phyloP scores from a whole-genome alignment of 2,888 invertebrate genomes.

The Drosophila quasianomalipes region DNA sequence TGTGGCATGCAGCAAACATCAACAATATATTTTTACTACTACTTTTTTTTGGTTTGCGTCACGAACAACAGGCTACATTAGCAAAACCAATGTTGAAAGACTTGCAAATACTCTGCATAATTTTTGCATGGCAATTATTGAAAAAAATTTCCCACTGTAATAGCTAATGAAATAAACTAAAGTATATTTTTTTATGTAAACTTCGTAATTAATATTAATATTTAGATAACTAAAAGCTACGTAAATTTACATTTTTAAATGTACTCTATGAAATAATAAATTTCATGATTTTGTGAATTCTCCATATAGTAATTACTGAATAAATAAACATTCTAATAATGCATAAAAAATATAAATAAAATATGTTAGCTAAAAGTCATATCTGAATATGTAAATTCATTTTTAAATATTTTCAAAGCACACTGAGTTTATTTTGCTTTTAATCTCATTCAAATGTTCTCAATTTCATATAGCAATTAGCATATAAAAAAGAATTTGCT shows the following conservation, averaged over 20 bases:
- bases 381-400: too few species aligned
- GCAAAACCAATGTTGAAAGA: not conserved
- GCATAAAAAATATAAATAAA: too few species aligned
- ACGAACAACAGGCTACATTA: slow-evolving; percentile 9
- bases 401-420: too few species aligned
- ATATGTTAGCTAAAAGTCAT: too few species aligned
- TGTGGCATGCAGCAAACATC: slow-evolving; percentile 80
- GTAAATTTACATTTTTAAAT: too few species aligned
- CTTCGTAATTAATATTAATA: not conserved
- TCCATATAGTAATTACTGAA: too few species aligned
- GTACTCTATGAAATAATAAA: too few species aligned
- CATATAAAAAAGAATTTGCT: not conserved
- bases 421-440: not conserved
- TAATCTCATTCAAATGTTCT: not conserved
- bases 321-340: too few species aligned
- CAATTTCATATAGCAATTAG: not conserved
- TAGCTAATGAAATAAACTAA: not conserved
- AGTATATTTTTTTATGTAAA: not conserved
- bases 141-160: not conserved
- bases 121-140: not conserved
- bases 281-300: too few species aligned
- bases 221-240: not conserved
- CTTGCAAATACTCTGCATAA: slow-evolving; percentile 25
- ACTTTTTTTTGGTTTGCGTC: slow-evolving; percentile 7
- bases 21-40: slow-evolving; percentile 60